phyloP scores from a whole-genome alignment of 2,113 vertebrate species.

The Perca fluviatilis region DNA sequence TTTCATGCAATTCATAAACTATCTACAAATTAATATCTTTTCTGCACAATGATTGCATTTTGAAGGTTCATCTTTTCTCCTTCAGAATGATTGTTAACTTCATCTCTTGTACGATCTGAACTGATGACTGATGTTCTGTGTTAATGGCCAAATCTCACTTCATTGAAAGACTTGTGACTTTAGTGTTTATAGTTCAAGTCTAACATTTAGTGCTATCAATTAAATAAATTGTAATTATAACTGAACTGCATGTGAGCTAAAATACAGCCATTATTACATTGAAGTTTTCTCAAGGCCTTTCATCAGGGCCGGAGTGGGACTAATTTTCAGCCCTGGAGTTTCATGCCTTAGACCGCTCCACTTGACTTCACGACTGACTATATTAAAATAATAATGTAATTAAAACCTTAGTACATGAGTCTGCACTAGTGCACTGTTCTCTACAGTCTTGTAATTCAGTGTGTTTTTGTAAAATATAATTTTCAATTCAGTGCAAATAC shows the following conservation, averaged over 20 bases:
- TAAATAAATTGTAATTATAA: conserved; percentile 30
- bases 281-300: conserved; percentile 12
- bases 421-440: no score
- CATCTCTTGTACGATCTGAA: conserved; percentile 86
- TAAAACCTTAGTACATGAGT: no score
- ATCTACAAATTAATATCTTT: conserved; percentile 84
- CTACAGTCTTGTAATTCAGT: no score
- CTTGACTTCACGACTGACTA: no score
- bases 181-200: conserved; percentile 48
- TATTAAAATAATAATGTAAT: no score
- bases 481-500: no score
- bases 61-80: conserved; percentile 90
- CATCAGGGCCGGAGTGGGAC: no score
- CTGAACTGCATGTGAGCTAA: conserved; percentile 36
- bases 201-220: conserved; percentile 23
- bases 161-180: conserved; percentile 46
- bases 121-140: conserved; percentile 88
- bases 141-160: conserved; percentile 86
- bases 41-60: conserved; percentile 87
- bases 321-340: no score
- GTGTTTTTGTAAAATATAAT: no score
- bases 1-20: conserved; percentile 90
- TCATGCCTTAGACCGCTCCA: no score
- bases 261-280: conserved; percentile 6
- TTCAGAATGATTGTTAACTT: conserved; percentile 88